Conservation (phyloP, 2,888 invertebrate species). For the Eupithecia subfuscata region DNA sequence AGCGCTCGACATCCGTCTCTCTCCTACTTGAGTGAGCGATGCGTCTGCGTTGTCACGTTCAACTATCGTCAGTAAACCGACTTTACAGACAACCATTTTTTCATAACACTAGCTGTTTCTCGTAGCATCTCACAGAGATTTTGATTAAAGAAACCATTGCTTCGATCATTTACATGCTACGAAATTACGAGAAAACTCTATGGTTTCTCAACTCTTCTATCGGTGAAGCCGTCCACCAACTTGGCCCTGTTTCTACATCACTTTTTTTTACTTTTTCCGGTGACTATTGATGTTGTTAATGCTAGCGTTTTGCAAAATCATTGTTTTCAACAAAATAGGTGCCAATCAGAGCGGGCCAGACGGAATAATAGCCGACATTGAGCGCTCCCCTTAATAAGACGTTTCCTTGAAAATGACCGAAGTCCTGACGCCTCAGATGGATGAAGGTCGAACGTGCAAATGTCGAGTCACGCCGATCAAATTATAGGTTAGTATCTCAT, state of each 20-base stretch:
- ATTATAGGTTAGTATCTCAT: conserved; percentile 51
- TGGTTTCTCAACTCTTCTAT: neutral
- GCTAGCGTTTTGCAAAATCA: conserved; percentile 9
- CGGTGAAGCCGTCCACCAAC: neutral
- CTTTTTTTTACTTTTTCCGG: neutral
- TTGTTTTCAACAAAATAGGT: conserved; percentile 6
- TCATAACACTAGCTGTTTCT: neutral
- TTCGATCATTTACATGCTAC: neutral
- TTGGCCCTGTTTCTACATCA: neutral
- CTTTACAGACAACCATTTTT: no score
- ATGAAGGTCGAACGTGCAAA: conserved; percentile 56
- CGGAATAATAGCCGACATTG: neutral
- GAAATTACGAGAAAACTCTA: neutral
- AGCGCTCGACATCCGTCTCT: no score
- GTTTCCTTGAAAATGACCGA: conserved; percentile 49
- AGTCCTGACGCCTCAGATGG: conserved; percentile 53
- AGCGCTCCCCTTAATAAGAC: conserved; percentile 36
- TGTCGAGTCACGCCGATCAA: conserved; percentile 64
- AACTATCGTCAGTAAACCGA: no score
- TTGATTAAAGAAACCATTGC: neutral
- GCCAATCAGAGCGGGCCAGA: conserved; percentile 3
- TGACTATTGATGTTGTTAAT: neutral
- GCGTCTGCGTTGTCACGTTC: no score
- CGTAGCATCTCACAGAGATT: neutral
- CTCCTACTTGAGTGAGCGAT: no score